Evolutionary conservation across 2,113 vertebrate genomes (phyloP), one percentile per base, ranked within the genome.

Genomic region (Edolisoma coerulescens): DNA sequence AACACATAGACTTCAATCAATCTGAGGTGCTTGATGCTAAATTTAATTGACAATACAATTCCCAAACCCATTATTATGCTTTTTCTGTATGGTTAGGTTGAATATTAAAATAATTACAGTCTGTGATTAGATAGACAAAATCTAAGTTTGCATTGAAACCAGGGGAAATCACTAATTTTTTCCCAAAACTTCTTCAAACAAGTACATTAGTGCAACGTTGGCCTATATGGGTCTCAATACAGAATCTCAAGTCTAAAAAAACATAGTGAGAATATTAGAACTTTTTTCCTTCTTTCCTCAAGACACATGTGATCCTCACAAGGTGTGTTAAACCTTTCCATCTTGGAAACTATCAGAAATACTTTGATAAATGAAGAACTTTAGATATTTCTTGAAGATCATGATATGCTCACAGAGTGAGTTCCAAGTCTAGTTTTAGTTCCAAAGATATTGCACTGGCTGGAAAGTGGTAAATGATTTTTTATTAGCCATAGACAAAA

Each of bases 401-500:
- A 63, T 92, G 79, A 96, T 96, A 95, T 81, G 90, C 89, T 88
- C 79, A 94, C 19, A 1, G 50, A 84, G 61, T 87, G 45, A 88
- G 65, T 73, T 90, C 75, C 75, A 91, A 50, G 88, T 35, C 93
- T 85, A 69, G 84, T 77, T 96, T 95, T 93, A 93, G 82, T 93
- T 95, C 81, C 70, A 93, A 91, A 95, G 91, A 94, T 82, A 96
- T 70, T 96, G 84, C 86, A 84, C 78, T 75, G 89, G 61, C 87
- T 97, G 84, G 69, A 86, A 95, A 96, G 78, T 65, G 84, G 96
- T 87, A 94, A 96, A 94, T 92, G 87, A 57, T 95, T 96, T 97
- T 96, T 96, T 96, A 97, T 97, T 97, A 96, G 63, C 90, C 89
- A 92, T 77, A 95, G 97, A 97, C 96, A 96, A 97, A 95, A 97